Evolutionary conservation across 2,888 invertebrate genomes (phyloP), one percentile per base, ranked within the genome.

Genomic region (Eilema sororculum): DNA sequence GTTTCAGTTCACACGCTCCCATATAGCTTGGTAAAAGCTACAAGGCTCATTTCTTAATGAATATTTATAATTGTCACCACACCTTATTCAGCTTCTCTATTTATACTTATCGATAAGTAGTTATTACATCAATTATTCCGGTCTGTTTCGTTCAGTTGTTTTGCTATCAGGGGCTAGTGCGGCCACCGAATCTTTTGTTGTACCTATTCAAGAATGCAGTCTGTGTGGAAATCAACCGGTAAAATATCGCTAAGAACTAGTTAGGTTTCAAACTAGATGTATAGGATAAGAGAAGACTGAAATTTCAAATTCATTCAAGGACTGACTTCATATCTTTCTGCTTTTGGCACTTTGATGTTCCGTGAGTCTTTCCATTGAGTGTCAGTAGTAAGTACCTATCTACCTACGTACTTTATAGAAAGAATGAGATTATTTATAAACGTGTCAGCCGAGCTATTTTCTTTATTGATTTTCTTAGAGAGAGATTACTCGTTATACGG

Each of bases 1-100:
- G 87, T 92, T 93, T 94, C 92, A 91, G 93, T 94, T 95, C 95
- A 89, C 95, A 94, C 95, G 94, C 88, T 90, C 86, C 87, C 86
- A 87, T 87, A 86, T 79, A 74, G 75, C 81, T 66, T 59, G 60
- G 62, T 68, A 69, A 78, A 69, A 83, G 83, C 76, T 81, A 80
- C 69, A 24, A 57, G 84, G 80, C 84, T 85, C 86, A 85, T 88
- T 89, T 90, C 87, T 87, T 87, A 85, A 84, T 83, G 77, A 79
- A 82, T 86, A 79, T 84, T 82, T 82, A 83, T 81, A 83, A 82
- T 84, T 80, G 65, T 71, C 76, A 73, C 65, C 68, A 71, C 65
- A 62, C 41, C 74, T 67, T 63, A 67, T 74, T 68, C 73, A 64
- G 62, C 70, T 65, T 46, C 61, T n/a, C 67, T 75, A 71, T 73